Conservation (phyloP, 2,888 invertebrate genomes). For the Dexiosoma caninum region DNA sequence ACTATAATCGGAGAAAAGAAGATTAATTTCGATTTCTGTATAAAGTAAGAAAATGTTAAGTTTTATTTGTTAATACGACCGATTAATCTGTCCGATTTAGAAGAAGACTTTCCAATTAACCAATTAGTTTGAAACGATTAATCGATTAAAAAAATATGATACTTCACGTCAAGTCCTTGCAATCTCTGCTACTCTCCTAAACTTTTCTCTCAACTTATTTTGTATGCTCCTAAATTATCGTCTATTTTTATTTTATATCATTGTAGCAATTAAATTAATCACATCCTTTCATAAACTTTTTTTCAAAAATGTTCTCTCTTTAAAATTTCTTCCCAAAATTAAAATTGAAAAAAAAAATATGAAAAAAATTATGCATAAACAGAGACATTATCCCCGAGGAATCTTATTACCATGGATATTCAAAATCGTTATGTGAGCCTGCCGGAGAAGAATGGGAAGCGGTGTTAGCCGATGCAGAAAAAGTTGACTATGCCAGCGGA, state of each 20-base stretch:
- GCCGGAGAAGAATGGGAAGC: conserved; percentile 78
- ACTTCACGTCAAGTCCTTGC: not conserved
- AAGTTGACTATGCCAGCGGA: conserved; percentile 67
- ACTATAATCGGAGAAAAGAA: no score
- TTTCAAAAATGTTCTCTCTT: conserved; percentile 40
- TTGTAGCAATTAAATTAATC: not conserved
- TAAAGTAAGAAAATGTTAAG: no score
- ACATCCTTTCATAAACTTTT: conserved; percentile 31
- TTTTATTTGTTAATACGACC: no score
- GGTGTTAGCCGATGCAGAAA: conserved; percentile 69
- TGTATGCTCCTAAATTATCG: not conserved
- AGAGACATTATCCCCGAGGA: conserved; percentile 87
- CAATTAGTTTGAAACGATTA: no score
- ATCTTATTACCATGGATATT: conserved; percentile 79
- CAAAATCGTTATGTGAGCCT: conserved; percentile 82
- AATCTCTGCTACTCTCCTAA: not conserved
- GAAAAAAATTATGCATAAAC: conserved; percentile 53
- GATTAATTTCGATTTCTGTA: no score
- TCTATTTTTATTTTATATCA: not conserved
- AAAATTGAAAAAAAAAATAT: conserved; percentile 10
- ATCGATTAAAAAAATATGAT: no score
- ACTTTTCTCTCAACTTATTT: not conserved
- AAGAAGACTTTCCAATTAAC: no score
- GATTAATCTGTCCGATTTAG: no score
- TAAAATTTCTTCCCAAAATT: conserved; percentile 5